Evolutionary conservation across 2,113 vertebrate genomes (phyloP).

Genomic region (Nicator chloris): DNA sequence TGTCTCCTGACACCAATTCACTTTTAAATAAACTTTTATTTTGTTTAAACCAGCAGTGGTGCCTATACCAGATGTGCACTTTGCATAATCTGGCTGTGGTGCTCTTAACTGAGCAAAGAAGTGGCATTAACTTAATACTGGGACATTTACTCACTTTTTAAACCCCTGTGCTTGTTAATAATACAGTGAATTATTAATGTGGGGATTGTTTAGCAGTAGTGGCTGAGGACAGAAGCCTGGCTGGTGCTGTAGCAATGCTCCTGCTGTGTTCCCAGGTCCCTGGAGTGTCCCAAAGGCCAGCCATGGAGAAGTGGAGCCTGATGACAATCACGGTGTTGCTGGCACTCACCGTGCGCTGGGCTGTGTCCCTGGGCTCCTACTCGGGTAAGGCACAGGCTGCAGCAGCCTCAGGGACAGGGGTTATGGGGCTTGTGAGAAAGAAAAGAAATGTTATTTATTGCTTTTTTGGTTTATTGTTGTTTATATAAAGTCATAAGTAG

Average conservation of each 20-base stretch:
- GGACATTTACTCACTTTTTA: fast-evolving
- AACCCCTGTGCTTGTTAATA: neutral
- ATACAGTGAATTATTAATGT: fast-evolving
- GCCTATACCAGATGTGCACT: neutral
- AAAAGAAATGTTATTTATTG: fast-evolving
- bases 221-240: neutral
- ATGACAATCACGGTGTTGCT: constrained; percentile 78
- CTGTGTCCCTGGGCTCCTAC: constrained; percentile 91
- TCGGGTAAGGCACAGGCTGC: constrained; percentile 78
- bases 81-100: fast-evolving
- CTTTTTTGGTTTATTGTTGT: neutral
- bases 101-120: neutral
- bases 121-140: fast-evolving
- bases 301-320: constrained; percentile 85
- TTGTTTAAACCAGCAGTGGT: neutral
- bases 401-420: neutral
- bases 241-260: neutral
- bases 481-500: neutral
- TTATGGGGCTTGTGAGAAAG: neutral
- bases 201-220: fast-evolving
- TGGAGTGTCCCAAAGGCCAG: neutral
- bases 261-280: neutral
- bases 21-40: neutral
- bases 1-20: neutral
- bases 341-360: constrained; percentile 85